Evolutionary conservation across 2,888 invertebrate species (phyloP).

Genomic region (Elegia similella): DNA sequence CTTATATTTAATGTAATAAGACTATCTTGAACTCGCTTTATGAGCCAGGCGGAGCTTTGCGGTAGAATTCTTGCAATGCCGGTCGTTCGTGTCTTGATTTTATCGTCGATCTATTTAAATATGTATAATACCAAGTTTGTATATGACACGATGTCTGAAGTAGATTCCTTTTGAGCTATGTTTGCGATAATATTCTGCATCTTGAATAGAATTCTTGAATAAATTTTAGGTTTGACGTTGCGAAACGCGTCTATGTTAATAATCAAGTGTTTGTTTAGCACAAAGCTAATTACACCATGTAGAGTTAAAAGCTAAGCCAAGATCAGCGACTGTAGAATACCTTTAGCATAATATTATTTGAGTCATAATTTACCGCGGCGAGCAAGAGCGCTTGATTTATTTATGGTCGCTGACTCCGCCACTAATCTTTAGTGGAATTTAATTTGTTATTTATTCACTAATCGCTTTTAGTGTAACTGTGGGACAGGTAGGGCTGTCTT

Average conservation of each 20-base stretch:
- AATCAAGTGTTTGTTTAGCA: neutral
- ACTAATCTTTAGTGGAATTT: conserved; percentile 76
- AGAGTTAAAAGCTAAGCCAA: conserved; percentile 18
- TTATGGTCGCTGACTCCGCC: conserved; percentile 66
- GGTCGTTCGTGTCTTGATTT: conserved; percentile 30
- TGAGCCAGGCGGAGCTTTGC: conserved; percentile 29
- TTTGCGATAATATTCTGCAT: neutral
- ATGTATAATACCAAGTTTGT: conserved; percentile 22
- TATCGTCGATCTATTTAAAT: conserved; percentile 33
- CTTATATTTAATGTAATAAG: conserved; percentile 17
- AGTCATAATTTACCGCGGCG: conserved; percentile 70
- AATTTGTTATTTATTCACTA: conserved; percentile 77
- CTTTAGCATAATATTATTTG: conserved; percentile 75
- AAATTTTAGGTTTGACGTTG: conserved; percentile 1
- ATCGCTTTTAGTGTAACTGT: conserved; percentile 47
- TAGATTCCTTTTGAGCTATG: conserved; percentile 10
- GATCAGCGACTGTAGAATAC: conserved; percentile 21
- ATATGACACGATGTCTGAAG: conserved; percentile 6
- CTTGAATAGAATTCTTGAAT: neutral
- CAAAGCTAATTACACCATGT: neutral
- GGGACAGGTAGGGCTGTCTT: conserved; percentile 24
- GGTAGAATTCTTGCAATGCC: conserved; percentile 33
- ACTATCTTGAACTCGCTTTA: conserved; percentile 5
- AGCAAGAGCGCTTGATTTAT: conserved; percentile 71
- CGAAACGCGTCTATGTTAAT: neutral